Base-by-base conservation (phyloP, 1,140 invertebrate species). In the Drosophila mojavensis region DNA sequence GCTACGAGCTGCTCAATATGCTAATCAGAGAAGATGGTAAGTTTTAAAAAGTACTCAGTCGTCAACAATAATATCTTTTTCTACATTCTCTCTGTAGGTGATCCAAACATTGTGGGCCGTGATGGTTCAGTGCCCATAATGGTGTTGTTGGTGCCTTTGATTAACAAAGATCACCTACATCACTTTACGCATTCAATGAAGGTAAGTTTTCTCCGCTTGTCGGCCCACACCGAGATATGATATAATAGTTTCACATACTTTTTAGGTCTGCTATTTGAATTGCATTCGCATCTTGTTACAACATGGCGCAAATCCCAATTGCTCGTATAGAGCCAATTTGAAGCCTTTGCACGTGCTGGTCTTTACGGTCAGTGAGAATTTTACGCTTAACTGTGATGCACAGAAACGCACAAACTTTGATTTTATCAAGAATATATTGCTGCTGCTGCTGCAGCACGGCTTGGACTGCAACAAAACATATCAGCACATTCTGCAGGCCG, bases 121-220 rank as follows among this genome's bases (percentile, higher is more conserved):
- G 95, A 96, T 92, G 95, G 95, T 11, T 95, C 94, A 28, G 95
- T 95, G 24, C 95, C 95, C 6, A 93, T 96, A 39, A 96, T 96
- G 95, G 95, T 96, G 7, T 95, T 95, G 78, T 91, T 96, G 13
- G 95, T 96, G 20, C 95, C 95, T 33, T 93, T 96, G 6, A 96
- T 96, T 43, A 96, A 96, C 82, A 96, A 96, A 84, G 95, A 96
- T 93, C 95, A 95, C 41, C 82, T 96, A 43, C 95, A 96, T 91
- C 95, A 95, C 88, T 95, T 96, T 78, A 96, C 95, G 15, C 95
- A 96, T 91, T 95, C 94, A 55, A 96, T 96, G 94, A 96, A 96
- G 93, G 95, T 95, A 81, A 47, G n/a, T 47, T 20, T 7, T 13
- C 1, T 3, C 7, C 0, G 10, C 5, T 30, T 33, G 0, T 3